Percentiles rank a stretch among this genome's conserved stretches.
phyloP scores from a whole-genome alignment of 2,113 vertebrate species.

The Hippopotamus amphibius region DNA sequence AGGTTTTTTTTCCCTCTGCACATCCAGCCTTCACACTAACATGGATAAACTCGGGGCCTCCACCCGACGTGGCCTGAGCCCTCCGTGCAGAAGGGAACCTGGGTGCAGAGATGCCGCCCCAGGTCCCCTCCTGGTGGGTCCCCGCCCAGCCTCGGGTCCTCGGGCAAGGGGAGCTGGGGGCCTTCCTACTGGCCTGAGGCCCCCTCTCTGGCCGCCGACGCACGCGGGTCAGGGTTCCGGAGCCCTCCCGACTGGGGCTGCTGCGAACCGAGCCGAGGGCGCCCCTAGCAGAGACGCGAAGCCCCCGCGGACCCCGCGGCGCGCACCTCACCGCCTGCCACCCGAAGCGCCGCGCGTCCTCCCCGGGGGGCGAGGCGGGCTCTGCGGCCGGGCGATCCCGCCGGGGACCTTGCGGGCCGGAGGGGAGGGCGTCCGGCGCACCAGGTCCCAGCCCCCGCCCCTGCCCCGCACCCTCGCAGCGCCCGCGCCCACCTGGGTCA shows the following conservation, averaged over 20 bases:
- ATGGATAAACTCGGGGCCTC: neutral
- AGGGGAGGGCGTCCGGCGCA: neutral
- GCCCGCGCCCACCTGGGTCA: neutral
- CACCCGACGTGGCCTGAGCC: neutral
- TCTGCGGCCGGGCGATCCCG: neutral
- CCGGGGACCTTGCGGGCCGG: neutral
- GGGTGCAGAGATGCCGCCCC: neutral
- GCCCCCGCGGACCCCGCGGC: neutral
- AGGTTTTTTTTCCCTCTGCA: neutral
- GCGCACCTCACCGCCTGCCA: neutral
- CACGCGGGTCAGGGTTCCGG: neutral
- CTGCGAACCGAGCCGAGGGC: neutral
- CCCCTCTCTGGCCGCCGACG: neutral
- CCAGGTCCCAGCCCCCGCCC: neutral
- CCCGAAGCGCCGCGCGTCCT: neutral
- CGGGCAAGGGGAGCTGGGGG: neutral
- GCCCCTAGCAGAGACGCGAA: neutral
- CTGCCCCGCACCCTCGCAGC: neutral
- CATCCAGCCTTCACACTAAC: fast-evolving
- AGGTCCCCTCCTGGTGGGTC: too few species aligned
- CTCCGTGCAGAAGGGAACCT: neutral
- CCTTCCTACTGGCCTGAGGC: neutral
- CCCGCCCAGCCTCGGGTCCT: neutral
- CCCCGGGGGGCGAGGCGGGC: neutral
- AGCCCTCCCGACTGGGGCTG: neutral